Percentiles rank a stretch among this genome's conserved stretches.
phyloP scores from a whole-genome alignment of 2,113 vertebrate genomes.

The Empidonax traillii region DNA sequence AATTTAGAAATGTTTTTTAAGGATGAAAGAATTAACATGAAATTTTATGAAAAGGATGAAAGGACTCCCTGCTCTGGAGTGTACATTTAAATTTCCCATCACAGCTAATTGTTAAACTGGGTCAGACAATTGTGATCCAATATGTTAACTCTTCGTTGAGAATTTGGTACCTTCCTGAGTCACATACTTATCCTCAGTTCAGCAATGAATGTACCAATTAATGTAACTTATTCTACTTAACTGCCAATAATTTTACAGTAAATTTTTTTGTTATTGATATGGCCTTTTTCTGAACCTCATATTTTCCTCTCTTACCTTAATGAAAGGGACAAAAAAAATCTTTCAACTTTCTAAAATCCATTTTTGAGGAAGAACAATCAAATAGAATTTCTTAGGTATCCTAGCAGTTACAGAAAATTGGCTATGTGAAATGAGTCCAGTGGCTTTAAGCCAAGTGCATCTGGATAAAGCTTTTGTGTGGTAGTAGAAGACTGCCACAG shows the following conservation, averaged over 20 bases:
- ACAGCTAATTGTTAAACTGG: constrained; percentile 52
- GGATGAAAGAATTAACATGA: constrained; percentile 35
- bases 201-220: background rate
- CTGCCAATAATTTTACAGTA: background rate
- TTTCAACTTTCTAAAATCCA: background rate
- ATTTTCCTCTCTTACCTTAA: background rate
- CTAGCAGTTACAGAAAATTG: background rate
- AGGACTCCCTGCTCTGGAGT: background rate
- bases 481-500: background rate
- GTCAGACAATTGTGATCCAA: constrained; percentile 53
- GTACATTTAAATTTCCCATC: constrained; percentile 45
- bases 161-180: background rate
- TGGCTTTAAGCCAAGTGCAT: background rate
- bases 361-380: background rate
- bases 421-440: background rate
- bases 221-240: background rate
- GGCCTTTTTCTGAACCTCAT: background rate
- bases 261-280: background rate
- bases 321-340: background rate
- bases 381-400: background rate
- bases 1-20: constrained; percentile 38
- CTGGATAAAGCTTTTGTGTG: background rate
- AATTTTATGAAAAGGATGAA: constrained; percentile 48
- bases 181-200: background rate
- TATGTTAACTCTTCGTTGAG: constrained; percentile 31